Evolutionary conservation across 1,140 invertebrate genomes (phyloP).

Genomic region (Lepidurus apus): DNA sequence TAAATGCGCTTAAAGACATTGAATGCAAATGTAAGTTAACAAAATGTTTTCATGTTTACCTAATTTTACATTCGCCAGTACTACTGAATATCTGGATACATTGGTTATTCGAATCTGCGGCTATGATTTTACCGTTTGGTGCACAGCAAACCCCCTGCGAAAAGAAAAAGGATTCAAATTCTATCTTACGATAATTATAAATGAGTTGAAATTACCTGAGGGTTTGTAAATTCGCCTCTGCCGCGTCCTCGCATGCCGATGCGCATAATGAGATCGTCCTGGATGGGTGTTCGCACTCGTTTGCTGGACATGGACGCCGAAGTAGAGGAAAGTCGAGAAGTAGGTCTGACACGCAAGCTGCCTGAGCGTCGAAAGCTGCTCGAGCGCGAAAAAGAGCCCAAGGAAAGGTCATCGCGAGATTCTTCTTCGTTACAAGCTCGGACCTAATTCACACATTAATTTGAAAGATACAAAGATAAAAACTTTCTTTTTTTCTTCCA

Average conservation of each 20-base stretch:
- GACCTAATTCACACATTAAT: background rate
- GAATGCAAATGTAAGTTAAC: background rate
- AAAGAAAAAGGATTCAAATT: slow-evolving; percentile 26
- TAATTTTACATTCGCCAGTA: slow-evolving; percentile 44
- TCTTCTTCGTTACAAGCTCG: slow-evolving; percentile 21
- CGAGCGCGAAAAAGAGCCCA: slow-evolving; percentile 1
- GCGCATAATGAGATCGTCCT: slow-evolving; percentile 49
- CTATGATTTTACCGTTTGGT: slow-evolving; percentile 47
- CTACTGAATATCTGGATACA: slow-evolving; percentile 49
- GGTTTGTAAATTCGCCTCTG: slow-evolving; percentile 55
- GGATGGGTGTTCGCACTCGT: slow-evolving; percentile 41
- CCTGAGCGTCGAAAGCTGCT: slow-evolving; percentile 2
- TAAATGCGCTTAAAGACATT: background rate
- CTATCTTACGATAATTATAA: background rate
- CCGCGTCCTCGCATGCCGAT: slow-evolving; percentile 51
- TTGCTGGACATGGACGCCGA: background rate
- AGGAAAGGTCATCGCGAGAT: background rate
- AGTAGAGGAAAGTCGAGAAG: background rate
- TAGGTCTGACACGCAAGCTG: background rate
- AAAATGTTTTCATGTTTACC: slow-evolving; percentile 31
- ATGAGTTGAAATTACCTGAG: slow-evolving; percentile 43
- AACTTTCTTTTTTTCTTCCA: too few species aligned
- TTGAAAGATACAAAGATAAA: background rate
- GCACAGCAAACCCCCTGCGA: slow-evolving; percentile 45
- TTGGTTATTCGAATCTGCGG: slow-evolving; percentile 57